Evolutionary conservation across 2,888 invertebrate genomes (phyloP).

Genomic region (Quadriops clusia): DNA sequence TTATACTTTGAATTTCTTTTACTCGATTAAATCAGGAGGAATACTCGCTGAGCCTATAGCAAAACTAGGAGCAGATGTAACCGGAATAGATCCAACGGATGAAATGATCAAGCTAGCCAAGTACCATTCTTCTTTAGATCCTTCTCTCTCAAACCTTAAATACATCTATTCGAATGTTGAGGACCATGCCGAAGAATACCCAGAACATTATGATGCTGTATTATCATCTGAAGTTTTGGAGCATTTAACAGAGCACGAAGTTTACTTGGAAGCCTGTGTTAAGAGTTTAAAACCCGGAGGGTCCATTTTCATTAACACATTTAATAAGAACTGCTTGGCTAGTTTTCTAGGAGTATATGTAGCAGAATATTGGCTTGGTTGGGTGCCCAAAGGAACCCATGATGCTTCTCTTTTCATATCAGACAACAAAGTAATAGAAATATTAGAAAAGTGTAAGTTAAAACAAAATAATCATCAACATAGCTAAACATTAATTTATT

Average conservation of each 20-base stretch:
- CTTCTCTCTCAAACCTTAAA: constrained; percentile 33
- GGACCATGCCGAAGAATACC: constrained; percentile 40
- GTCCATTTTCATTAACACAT: constrained; percentile 57
- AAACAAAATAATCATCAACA: constrained; percentile 30
- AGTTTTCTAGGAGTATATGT: constrained; percentile 57
- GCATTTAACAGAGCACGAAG: constrained; percentile 63
- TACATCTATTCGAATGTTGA: constrained; percentile 47
- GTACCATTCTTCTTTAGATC: constrained; percentile 43
- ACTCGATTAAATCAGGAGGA: too few species aligned
- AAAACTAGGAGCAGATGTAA: constrained; percentile 66
- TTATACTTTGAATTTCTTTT: too few species aligned
- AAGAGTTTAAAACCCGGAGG: constrained; percentile 47
- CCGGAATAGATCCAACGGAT: constrained; percentile 68
- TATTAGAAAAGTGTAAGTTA: constrained; percentile 58
- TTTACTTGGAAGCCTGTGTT: constrained; percentile 57
- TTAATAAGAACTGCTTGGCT: constrained; percentile 50
- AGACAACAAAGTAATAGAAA: constrained; percentile 62
- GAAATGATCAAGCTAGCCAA: constrained; percentile 59
- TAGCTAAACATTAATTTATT: too few species aligned
- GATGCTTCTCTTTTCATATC: constrained; percentile 86
- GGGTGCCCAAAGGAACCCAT: constrained; percentile 79
- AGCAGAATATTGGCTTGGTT: constrained; percentile 63
- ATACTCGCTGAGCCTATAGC: constrained; percentile 50
- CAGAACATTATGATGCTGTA: constrained; percentile 54
- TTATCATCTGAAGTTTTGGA: constrained; percentile 85